Evolutionary conservation across 2,113 vertebrate genomes (phyloP).

Genomic region (Odobenus rosmarus): DNA sequence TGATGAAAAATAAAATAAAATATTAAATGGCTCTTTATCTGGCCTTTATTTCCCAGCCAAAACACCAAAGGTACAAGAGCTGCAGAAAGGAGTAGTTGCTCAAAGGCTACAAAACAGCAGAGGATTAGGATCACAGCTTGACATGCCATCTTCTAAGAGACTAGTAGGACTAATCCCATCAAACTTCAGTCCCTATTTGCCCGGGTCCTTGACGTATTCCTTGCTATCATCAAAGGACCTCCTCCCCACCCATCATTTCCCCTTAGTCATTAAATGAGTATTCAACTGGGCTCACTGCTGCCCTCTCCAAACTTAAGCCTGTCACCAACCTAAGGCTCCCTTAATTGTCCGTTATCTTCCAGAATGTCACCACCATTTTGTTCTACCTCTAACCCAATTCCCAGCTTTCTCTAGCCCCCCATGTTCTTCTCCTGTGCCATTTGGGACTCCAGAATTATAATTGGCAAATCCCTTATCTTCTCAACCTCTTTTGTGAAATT

Average conservation of each 20-base stretch:
- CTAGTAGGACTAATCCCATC: not conserved
- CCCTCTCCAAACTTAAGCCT: not conserved
- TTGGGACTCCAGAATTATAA: not conserved
- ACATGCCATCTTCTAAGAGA: not conserved
- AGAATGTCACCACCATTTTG: not conserved
- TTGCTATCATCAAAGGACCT: not conserved
- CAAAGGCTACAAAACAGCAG: not conserved
- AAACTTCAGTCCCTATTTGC: not conserved
- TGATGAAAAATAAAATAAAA: not conserved
- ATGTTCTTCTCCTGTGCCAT: not conserved
- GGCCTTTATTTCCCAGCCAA: conserved; percentile 19
- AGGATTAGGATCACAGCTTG: not conserved
- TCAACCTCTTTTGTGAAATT: not conserved
- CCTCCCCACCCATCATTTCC: not conserved
- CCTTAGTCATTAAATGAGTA: not conserved
- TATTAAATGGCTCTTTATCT: not conserved
- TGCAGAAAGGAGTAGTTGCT: not conserved
- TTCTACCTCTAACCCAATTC: not conserved
- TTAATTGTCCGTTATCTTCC: not conserved
- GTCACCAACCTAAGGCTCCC: not conserved
- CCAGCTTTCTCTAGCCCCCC: not conserved
- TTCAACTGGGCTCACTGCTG: not conserved
- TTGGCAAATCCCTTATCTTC: not conserved
- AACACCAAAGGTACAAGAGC: not conserved
- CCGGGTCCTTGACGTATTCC: not conserved